Conservation (phyloP, 2,113 vertebrate genomes). For the Diphyllodes magnificus region DNA sequence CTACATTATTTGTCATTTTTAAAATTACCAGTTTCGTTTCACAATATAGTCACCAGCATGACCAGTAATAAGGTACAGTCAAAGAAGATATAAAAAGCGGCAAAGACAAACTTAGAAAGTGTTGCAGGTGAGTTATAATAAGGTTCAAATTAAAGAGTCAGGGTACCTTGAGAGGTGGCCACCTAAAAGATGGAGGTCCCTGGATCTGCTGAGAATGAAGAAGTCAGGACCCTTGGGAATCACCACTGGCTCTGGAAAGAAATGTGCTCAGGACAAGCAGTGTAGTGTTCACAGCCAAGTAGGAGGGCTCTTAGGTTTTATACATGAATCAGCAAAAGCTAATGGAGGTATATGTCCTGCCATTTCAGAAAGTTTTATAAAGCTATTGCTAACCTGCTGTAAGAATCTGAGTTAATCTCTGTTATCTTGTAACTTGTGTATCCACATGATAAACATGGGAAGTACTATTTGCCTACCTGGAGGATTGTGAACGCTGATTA, state of each 20-base stretch:
- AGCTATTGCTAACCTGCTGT: neutral
- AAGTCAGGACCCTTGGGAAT: neutral
- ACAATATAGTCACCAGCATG: neutral
- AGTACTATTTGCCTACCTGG: neutral
- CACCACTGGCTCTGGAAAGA: neutral
- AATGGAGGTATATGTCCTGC: neutral
- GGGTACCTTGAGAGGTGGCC: neutral
- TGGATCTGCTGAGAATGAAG: fast-evolving
- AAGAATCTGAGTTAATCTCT: neutral
- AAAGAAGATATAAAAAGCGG: neutral
- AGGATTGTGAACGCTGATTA: neutral
- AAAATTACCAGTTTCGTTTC: neutral
- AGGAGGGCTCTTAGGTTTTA: neutral
- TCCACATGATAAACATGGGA: neutral
- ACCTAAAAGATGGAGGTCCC: neutral
- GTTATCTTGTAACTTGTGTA: fast-evolving
- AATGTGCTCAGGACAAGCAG: neutral
- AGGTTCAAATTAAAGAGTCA: neutral
- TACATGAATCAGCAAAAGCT: neutral
- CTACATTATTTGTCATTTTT: neutral
- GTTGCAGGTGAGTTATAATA: neutral
- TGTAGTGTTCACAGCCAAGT: neutral
- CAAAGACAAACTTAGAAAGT: neutral
- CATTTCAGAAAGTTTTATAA: neutral
- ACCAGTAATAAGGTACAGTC: neutral